Evolutionary conservation across 2,113 vertebrate genomes (phyloP), one percentile per base, ranked within the genome.

Genomic region (Alethe castanea): DNA sequence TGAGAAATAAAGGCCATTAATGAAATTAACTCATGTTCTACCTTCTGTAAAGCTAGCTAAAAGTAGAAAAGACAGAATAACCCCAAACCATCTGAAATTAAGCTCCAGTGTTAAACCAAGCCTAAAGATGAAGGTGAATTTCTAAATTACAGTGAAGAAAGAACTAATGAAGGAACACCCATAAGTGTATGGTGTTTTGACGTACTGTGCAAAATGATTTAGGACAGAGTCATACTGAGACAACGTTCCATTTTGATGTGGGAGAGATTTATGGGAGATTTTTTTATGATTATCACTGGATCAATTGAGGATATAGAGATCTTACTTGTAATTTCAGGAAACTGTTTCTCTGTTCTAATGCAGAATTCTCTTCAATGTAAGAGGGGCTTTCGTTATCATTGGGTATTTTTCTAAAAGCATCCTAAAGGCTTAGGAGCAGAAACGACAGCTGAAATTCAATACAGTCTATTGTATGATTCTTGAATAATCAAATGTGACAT

Each of bases 1-100:
- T 48, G 47, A 94, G 73, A 90, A 62, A 62, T 57, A 70, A 90
- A 94, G 47, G 18, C 20, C 53, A 47, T 8, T n/a, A 73, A 91
- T 79, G 33, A 81, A 82, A 92, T 72, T 70, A 69, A 86, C 65
- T 96, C 44, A 77, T 79, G 33, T 86, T 94, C 26, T 93, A 47
- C 44, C 40, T 92, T 81, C 59, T 69, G 31, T 85, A 92, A 81
- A 64, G 29, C 35, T 72, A 97, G 45, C 35, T 94, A 47, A 60
- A 66, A 80, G 44, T 91, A 81, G 36, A 94, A 78, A 95, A 81
- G 44, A 52, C 54, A 72, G 15, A 22, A 13, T 66, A 42, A 66
- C 45, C 13, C 15, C 50, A 87, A 74, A 78, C 72, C 16, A 42
- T 69, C 26, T 74, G 20, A 73, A 45, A 48, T 65, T 91, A 83